Percentiles rank a stretch among this genome's conserved stretches.
Evolutionary conservation across 2,888 invertebrate species (phyloP).

Genomic region (Listrodromus nycthemerus): DNA sequence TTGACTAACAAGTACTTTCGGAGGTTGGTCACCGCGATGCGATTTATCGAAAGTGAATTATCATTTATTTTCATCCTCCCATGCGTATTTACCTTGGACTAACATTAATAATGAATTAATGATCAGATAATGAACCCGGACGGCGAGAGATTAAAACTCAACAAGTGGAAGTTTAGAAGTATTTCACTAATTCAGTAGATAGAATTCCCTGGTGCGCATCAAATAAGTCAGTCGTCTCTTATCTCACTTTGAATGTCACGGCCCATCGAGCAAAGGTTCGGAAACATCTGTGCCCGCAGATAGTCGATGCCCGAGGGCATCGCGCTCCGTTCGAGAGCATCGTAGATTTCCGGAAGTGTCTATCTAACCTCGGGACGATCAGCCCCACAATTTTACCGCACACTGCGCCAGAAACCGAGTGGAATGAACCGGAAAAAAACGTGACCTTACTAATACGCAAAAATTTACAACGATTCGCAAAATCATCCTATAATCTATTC

Average conservation of each 20-base stretch:
- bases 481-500: not conserved
- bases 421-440: not conserved
- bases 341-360: conserved; percentile 78
- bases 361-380: conserved; percentile 71
- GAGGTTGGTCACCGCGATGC: not conserved
- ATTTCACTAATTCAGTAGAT: conserved; percentile 5
- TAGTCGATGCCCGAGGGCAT: conserved; percentile 73
- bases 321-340: conserved; percentile 64
- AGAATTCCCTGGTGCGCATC: conserved; percentile 19
- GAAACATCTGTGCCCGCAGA: conserved; percentile 78
- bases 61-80: not conserved
- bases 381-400: conserved; percentile 48
- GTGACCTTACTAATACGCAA: not conserved
- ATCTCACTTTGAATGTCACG: conserved; percentile 74
- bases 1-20: conserved; percentile 15
- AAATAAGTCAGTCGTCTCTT: conserved; percentile 45
- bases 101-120: not conserved
- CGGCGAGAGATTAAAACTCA: not conserved
- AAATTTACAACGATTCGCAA: not conserved
- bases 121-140: not conserved
- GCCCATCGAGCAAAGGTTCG: conserved; percentile 75
- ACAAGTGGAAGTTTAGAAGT: conserved; percentile 5
- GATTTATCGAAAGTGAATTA: not conserved
- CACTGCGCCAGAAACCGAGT: conserved; percentile 62
- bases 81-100: not conserved